A percentile compares a stretch with the other conserved stretches of the same genome.
These are phyloP conservation scores for Bombyx mandarina DNA, from an alignment of 1,140 invertebrate genomes.

Conservation along the genomic window DNA sequence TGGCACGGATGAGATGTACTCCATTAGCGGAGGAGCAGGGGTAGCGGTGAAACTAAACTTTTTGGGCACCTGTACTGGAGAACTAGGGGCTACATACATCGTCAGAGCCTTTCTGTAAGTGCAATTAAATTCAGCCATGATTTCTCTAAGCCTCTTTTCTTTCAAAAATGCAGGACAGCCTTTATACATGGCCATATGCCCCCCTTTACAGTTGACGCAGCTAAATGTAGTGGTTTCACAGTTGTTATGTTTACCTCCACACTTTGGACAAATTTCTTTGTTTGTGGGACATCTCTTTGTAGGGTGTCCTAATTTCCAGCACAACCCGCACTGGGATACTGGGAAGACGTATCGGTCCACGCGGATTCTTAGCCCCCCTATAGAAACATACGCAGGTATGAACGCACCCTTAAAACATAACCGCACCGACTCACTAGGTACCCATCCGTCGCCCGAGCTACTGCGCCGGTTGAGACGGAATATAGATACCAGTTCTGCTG, in stretches of 20 bases:
- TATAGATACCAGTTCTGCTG: conserved; percentile 1
- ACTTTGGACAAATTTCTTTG: conserved; percentile 27
- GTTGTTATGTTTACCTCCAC: conserved; percentile 20
- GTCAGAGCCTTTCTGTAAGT: conserved; percentile 1
- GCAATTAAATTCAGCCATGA: too few relatives aligned
- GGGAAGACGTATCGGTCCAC: conserved; percentile 24
- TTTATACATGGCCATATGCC: not conserved
- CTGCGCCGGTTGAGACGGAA: conserved; percentile 13
- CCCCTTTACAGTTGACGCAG: conserved; percentile 1
- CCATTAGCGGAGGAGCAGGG: too few relatives aligned
- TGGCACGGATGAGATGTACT: too few relatives aligned
- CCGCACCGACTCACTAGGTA: conserved; percentile 14
- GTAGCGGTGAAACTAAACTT: too few relatives aligned
- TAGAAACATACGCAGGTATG: conserved; percentile 13
- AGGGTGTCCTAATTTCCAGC: conserved; percentile 26
- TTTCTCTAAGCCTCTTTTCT: too few relatives aligned
- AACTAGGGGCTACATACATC: not conserved
- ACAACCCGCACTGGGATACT: conserved; percentile 26
- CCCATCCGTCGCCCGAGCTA: conserved; percentile 10
- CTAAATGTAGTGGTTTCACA: conserved; percentile 18
- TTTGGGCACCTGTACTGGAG: not conserved
- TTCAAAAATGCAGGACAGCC: too few relatives aligned
- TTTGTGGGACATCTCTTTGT: conserved; percentile 15
- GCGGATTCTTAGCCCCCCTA: conserved; percentile 16
- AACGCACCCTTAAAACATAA: conserved; percentile 16